Evolutionary conservation across 2,797 vertebrate species (phyloP).

Genomic region (Onychomys leucogaster): DNA sequence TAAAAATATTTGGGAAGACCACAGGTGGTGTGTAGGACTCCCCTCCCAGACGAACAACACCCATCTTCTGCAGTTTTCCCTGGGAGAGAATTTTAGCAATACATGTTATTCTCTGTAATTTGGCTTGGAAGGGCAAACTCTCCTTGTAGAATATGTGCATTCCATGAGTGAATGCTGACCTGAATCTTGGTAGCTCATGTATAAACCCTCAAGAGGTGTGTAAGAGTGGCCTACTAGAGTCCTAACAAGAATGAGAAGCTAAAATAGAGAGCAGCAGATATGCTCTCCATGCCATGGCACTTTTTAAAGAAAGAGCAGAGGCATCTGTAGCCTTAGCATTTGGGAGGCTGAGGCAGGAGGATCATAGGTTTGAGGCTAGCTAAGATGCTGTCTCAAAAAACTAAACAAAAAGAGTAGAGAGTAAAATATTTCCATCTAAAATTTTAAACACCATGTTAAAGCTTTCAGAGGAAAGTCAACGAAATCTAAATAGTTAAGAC

Average conservation of each 20-base stretch:
- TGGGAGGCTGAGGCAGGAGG: background rate
- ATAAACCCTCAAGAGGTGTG: background rate
- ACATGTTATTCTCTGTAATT: background rate
- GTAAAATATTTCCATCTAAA: conserved; percentile 45
- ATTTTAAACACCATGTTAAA: background rate
- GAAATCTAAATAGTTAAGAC: background rate
- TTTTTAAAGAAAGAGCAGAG: conserved; percentile 5
- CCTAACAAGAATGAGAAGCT: background rate
- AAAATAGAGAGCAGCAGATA: background rate
- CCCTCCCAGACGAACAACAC: too few species aligned
- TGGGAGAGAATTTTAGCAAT: background rate
- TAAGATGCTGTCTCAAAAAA: background rate
- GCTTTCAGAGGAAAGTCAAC: conserved; percentile 20
- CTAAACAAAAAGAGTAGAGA: background rate
- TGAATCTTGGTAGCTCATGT: background rate
- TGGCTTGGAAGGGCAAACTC: background rate
- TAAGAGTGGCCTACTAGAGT: background rate
- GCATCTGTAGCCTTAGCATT: background rate
- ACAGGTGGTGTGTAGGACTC: background rate
- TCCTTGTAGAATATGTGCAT: background rate
- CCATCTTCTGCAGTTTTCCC: background rate
- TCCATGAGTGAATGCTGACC: background rate
- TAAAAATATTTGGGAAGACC: background rate
- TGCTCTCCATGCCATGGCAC: background rate
- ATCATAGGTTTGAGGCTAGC: background rate